These are phyloP conservation scores for Pseudomugil gertrudae DNA, from an alignment of 2,797 vertebrate genomes.

Conservation along the genomic window DNA sequence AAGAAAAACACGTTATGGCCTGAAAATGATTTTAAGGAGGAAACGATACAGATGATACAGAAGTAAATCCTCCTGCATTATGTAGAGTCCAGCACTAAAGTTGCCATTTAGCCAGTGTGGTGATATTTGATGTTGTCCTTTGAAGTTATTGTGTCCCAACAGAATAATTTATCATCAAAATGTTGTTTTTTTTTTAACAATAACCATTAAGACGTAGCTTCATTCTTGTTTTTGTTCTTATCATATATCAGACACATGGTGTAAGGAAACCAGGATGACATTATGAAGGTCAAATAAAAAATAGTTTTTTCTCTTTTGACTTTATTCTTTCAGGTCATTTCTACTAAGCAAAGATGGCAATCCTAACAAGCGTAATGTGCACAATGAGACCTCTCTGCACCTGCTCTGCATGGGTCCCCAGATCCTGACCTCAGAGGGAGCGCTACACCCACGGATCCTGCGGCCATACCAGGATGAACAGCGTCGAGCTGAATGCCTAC, in stretches of 20 bases:
- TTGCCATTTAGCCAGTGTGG: background rate
- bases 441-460: slow-evolving; percentile 89
- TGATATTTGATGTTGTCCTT: background rate
- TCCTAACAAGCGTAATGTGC: slow-evolving; percentile 97
- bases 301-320: background rate
- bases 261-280: background rate
- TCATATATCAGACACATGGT: background rate
- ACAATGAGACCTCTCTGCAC: slow-evolving; percentile 97
- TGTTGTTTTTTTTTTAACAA: background rate
- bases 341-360: slow-evolving; percentile 96
- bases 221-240: background rate
- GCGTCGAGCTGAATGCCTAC: slow-evolving; percentile 91
- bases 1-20: too few species aligned
- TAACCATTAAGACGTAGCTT: background rate
- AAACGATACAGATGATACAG: background rate
- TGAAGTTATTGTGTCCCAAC: background rate
- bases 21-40: background rate
- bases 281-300: background rate
- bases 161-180: background rate
- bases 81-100: background rate
- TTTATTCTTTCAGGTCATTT: slow-evolving; percentile 85
- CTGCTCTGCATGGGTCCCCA: slow-evolving; percentile 97
- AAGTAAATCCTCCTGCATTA: background rate
- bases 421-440: slow-evolving; percentile 92
- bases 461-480: slow-evolving; percentile 90